These are phyloP conservation scores for Drepana falcataria DNA, from an alignment of 2,888 invertebrate genomes.

Conservation along the genomic window DNA sequence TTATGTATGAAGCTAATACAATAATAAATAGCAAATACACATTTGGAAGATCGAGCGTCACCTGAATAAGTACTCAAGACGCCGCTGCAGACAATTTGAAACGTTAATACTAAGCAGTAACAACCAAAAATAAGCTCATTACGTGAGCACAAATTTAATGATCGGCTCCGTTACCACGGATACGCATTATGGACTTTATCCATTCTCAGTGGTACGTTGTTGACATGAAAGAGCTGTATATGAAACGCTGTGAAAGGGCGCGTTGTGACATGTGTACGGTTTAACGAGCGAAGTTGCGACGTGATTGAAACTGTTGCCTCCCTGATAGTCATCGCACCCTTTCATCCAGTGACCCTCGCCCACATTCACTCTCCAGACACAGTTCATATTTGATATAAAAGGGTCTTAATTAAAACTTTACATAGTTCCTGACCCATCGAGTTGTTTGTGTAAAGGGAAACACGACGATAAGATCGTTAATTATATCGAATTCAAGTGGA, in stretches of 20 bases:
- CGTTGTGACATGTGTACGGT: conserved; percentile 45
- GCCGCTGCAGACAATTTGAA: too few relatives aligned
- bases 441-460: conserved; percentile 23
- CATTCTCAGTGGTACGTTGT: conserved; percentile 10
- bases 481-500: conserved; percentile 15
- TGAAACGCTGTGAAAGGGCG: conserved; percentile 53
- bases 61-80: too few relatives aligned
- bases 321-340: conserved; percentile 64
- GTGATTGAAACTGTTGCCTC: conserved; percentile 61
- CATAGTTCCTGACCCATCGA: conserved; percentile 41
- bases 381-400: conserved; percentile 50
- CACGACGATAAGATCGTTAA: conserved; percentile 30
- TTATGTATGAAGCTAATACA: too few relatives aligned
- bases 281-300: conserved; percentile 61
- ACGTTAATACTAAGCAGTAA: too few relatives aligned
- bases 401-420: conserved; percentile 62
- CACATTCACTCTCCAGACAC: conserved; percentile 31
- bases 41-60: too few relatives aligned
- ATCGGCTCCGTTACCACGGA: conserved; percentile 1
- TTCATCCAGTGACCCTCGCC: conserved; percentile 53
- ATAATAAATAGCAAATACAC: too few relatives aligned
- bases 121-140: neutral
- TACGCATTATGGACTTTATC: conserved; percentile 1
- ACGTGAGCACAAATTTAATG: conserved; percentile 1
- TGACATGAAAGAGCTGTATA: conserved; percentile 47